These are phyloP conservation scores for Drosophila sechellia DNA, from an alignment of 1,140 invertebrate species.

Conservation along the genomic window DNA sequence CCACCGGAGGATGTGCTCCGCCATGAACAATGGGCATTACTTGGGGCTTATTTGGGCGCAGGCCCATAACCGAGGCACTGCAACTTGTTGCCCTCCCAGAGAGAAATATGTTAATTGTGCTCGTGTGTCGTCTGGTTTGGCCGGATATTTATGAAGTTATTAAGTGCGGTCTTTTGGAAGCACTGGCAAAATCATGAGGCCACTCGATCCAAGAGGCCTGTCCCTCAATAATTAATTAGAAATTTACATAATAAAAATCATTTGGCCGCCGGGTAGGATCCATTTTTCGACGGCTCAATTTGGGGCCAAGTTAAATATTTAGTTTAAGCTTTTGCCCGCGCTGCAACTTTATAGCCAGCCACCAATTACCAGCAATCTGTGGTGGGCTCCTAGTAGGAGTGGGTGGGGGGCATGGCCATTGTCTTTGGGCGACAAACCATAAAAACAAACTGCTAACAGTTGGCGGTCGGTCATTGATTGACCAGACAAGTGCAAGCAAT, in stretches of 20 bases:
- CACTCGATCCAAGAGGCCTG: slow-evolving; percentile 41
- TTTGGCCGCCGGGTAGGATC: slow-evolving; percentile 1
- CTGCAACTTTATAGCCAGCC: slow-evolving; percentile 67
- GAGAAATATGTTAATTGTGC: slow-evolving; percentile 71
- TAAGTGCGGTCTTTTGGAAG: slow-evolving; percentile 57
- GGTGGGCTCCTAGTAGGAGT: not conserved
- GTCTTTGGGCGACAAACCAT: slow-evolving; percentile 77
- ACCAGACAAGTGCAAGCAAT: slow-evolving; percentile 79
- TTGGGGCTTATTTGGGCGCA: slow-evolving; percentile 46
- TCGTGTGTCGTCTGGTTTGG: slow-evolving; percentile 35
- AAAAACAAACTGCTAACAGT: slow-evolving; percentile 79
- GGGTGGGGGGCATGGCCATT: slow-evolving; percentile 35
- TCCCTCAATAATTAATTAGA: slow-evolving; percentile 55
- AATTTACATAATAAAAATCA: slow-evolving; percentile 65
- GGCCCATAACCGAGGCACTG: slow-evolving; percentile 16
- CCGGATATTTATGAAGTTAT: slow-evolving; percentile 63
- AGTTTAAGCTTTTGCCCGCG: slow-evolving; percentile 43
- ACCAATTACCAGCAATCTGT: slow-evolving; percentile 68
- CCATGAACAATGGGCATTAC: slow-evolving; percentile 59
- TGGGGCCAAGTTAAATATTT: slow-evolving; percentile 71
- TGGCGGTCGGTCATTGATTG: slow-evolving; percentile 72
- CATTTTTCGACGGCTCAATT: slow-evolving; percentile 43
- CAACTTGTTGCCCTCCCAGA: slow-evolving; percentile 64
- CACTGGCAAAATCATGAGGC: slow-evolving; percentile 22
- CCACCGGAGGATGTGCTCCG: slow-evolving; percentile 33